These are phyloP conservation scores for Stenotaenia linearis DNA, from an alignment of 2,888 invertebrate genomes.

Conservation along the genomic window DNA sequence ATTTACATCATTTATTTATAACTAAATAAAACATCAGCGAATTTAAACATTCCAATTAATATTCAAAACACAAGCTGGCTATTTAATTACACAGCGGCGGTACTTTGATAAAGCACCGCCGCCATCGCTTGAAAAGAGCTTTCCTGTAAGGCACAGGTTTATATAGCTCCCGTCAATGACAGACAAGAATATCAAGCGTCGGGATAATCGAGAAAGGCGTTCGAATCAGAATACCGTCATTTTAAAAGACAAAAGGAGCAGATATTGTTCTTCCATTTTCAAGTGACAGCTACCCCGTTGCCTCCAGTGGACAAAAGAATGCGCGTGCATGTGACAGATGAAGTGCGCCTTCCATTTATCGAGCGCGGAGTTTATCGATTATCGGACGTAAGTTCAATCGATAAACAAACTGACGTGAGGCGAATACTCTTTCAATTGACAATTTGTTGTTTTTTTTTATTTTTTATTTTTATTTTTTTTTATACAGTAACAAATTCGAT, in stretches of 20 bases:
- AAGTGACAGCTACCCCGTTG: not conserved
- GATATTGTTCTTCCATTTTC: not conserved
- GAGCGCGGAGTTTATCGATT: not conserved
- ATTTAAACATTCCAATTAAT: not conserved
- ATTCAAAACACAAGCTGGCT: not conserved
- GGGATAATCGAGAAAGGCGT: not conserved
- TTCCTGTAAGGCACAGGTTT: not conserved
- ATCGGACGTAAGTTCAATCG: not conserved
- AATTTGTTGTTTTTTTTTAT: not conserved
- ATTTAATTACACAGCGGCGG: not conserved
- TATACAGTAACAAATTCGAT: not conserved
- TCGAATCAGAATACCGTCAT: not conserved
- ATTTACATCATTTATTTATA: too few relatives aligned
- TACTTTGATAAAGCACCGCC: not conserved
- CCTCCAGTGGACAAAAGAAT: conserved; percentile 3
- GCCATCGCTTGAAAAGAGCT: not conserved
- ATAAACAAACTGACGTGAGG: conserved; percentile 13
- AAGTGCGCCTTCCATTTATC: conserved; percentile 6
- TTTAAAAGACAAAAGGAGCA: not conserved
- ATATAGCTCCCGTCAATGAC: not conserved
- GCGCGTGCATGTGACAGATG: not conserved
- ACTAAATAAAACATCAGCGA: too few relatives aligned
- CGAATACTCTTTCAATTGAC: not conserved
- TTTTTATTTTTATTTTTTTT: not conserved
- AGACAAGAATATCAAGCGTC: not conserved